Evolutionary conservation across 2,113 vertebrate genomes (phyloP).

Genomic region (Neopipo cinnamomea): DNA sequence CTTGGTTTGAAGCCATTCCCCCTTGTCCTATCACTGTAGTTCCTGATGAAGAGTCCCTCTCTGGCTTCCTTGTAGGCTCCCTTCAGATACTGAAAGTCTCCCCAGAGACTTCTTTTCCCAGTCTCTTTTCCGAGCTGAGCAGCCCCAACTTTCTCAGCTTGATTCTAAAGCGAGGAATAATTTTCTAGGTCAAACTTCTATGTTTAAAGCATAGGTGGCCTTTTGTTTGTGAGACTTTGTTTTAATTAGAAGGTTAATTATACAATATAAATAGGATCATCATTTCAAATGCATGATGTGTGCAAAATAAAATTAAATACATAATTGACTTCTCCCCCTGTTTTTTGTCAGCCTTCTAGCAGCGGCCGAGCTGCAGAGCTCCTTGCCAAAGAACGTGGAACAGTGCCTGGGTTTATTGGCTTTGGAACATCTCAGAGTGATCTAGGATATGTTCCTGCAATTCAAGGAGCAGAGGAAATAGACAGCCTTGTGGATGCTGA

Average conservation of each 20-base stretch:
- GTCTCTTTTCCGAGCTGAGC: not conserved
- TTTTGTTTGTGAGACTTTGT: not conserved
- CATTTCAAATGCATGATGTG: not conserved
- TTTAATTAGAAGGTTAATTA: not conserved
- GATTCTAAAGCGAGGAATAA: not conserved
- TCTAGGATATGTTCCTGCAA: conserved; percentile 90
- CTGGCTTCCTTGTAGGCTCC: not conserved
- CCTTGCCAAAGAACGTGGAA: conserved; percentile 88
- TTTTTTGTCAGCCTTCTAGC: conserved; percentile 86
- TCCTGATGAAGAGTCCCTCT: not conserved
- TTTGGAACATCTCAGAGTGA: conserved; percentile 87
- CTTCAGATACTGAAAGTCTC: not conserved
- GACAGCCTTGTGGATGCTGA: conserved; percentile 94
- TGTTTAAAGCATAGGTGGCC: not conserved
- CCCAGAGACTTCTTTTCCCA: not conserved
- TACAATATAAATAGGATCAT: not conserved
- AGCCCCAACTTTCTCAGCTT: not conserved
- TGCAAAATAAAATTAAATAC: not conserved
- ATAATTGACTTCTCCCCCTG: not conserved
- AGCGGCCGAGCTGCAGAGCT: conserved; percentile 93
- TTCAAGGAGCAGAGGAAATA: conserved; percentile 95
- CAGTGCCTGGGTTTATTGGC: conserved; percentile 92
- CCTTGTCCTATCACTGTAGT: not conserved
- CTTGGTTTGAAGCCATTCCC: not conserved
- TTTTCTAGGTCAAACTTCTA: not conserved